Conservation (phyloP, 2,797 vertebrate species). For the Craterocephalus amniculus region DNA sequence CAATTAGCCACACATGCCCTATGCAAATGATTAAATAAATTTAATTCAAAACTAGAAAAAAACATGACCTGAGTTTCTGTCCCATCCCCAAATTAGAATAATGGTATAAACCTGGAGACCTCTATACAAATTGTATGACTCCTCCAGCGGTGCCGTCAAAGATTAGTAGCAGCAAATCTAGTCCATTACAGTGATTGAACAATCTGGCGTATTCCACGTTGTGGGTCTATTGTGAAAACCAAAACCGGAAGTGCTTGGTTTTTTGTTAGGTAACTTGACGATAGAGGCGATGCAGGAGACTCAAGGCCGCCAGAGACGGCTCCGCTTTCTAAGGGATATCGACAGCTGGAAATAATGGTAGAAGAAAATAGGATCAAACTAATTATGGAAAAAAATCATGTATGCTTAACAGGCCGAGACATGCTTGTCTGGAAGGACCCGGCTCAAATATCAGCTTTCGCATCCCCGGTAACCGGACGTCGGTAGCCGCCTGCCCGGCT, state of each 20-base stretch:
- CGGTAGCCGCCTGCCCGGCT: constrained; percentile 59
- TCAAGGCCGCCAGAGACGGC: constrained; percentile 59
- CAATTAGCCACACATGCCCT: too few relatives aligned
- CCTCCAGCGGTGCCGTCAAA: too few relatives aligned
- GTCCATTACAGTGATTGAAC: not conserved
- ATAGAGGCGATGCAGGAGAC: constrained; percentile 51
- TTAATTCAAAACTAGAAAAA: too few relatives aligned
- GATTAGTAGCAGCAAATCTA: too few relatives aligned
- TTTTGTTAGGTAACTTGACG: not conserved
- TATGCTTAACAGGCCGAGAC: not conserved
- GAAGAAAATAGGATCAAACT: not conserved
- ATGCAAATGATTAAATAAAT: too few relatives aligned
- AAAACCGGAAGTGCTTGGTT: constrained; percentile 8
- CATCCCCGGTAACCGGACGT: constrained; percentile 26
- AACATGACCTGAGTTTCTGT: too few relatives aligned
- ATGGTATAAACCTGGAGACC: too few relatives aligned
- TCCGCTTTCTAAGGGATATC: constrained; percentile 47
- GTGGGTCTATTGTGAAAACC: constrained; percentile 50
- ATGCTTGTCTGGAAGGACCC: constrained; percentile 28
- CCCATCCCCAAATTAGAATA: too few relatives aligned
- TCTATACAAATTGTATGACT: too few relatives aligned
- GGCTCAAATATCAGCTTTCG: constrained; percentile 30
- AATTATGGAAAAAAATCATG: not conserved
- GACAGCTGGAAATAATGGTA: constrained; percentile 9
- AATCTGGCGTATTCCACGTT: constrained; percentile 14